Conservation (phyloP, 2,888 invertebrate species). For the Napeogenes inachia region DNA sequence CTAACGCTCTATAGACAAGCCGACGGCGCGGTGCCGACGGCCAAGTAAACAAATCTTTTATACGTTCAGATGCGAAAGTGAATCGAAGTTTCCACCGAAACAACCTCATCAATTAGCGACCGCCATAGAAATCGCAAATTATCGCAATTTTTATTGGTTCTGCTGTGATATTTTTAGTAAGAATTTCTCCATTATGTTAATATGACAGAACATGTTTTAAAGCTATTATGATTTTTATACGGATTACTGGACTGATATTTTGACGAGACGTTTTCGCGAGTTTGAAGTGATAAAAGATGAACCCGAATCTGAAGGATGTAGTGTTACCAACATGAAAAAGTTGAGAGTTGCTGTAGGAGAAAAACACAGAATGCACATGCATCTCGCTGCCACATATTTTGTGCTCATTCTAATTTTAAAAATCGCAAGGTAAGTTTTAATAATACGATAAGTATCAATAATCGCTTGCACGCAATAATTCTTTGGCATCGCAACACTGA, state of each 20-base stretch:
- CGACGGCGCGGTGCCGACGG: constrained; percentile 63
- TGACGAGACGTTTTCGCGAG: constrained; percentile 38
- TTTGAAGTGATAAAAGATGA: constrained; percentile 51
- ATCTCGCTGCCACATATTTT: constrained; percentile 55
- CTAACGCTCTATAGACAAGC: constrained; percentile 56
- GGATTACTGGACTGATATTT: constrained; percentile 13
- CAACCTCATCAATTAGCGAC: constrained; percentile 18
- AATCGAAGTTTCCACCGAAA: constrained; percentile 16
- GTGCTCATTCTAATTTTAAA: constrained; percentile 59
- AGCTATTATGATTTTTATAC: constrained; percentile 8
- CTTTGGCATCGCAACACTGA: constrained; percentile 10
- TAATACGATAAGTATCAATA: constrained; percentile 3
- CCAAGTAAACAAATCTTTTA: constrained; percentile 52
- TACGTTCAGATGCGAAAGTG: constrained; percentile 14
- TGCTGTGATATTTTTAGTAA: constrained; percentile 11
- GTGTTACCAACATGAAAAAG: constrained; percentile 73
- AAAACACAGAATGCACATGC: constrained; percentile 64
- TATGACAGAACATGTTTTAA: background rate
- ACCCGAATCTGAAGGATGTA: constrained; percentile 56
- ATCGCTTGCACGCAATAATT: background rate
- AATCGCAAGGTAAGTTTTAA: constrained; percentile 61
- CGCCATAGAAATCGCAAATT: constrained; percentile 8
- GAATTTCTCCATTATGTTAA: constrained; percentile 5
- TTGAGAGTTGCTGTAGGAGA: constrained; percentile 44
- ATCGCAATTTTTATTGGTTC: constrained; percentile 25